phyloP scores from a whole-genome alignment of 2,888 invertebrate genomes.

The Eugnorisma glareosa region DNA sequence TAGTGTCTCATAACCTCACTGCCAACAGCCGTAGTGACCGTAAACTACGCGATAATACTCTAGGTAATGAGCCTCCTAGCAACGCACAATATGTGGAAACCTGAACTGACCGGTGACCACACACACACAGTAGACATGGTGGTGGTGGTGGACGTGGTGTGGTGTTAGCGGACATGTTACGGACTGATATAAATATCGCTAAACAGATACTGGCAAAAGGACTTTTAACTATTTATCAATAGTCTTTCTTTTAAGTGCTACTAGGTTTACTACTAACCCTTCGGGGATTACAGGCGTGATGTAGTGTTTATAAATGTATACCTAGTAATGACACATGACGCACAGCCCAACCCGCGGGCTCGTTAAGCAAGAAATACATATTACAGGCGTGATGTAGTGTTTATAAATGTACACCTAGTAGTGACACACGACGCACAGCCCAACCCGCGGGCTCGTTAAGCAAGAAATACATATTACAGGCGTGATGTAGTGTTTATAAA shows the following conservation, averaged over 20 bases:
- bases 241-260: background rate
- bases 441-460: background rate
- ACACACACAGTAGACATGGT: no score
- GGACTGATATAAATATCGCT: background rate
- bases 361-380: background rate
- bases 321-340: background rate
- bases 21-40: background rate
- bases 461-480: background rate
- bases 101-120: background rate
- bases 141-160: no score
- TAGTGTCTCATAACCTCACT: conserved; percentile 25
- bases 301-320: background rate
- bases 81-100: background rate
- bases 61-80: background rate
- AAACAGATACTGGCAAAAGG: background rate
- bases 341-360: background rate
- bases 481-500: background rate
- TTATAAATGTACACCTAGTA: background rate
- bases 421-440: background rate
- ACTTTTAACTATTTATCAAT: background rate
- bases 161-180: background rate
- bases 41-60: background rate
- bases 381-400: background rate
- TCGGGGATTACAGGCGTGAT: background rate
- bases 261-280: background rate